A percentile compares a stretch with the other conserved stretches of the same genome.
phyloP scores from a whole-genome alignment of 2,888 invertebrate genomes.

The Acronicta aceris region DNA sequence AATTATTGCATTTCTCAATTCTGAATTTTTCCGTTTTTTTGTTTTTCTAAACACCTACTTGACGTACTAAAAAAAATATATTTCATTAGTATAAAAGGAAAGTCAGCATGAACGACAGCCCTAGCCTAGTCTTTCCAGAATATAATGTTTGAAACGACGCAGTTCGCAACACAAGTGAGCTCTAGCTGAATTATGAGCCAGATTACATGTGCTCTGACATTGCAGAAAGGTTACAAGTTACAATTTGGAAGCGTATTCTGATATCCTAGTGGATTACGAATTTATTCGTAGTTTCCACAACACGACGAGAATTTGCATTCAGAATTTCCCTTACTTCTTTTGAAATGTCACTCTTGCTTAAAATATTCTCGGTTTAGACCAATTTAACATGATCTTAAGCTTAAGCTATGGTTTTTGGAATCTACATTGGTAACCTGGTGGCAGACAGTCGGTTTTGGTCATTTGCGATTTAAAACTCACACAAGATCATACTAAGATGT shows the following conservation, averaged over 20 bases:
- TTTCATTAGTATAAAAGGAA: not conserved
- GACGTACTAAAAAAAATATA: too few relatives aligned
- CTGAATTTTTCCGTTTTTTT: too few relatives aligned
- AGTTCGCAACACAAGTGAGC: constrained; percentile 46
- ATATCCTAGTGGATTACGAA: constrained; percentile 28
- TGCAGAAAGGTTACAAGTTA: constrained; percentile 30
- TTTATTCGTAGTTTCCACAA: constrained; percentile 13
- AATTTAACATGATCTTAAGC: too few relatives aligned
- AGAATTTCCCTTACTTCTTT: not conserved
- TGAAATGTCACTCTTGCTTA: too few relatives aligned
- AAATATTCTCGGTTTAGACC: too few relatives aligned
- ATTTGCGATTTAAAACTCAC: too few relatives aligned
- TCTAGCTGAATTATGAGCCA: constrained; percentile 46
- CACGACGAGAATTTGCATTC: constrained; percentile 2
- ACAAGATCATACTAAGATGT: too few relatives aligned
- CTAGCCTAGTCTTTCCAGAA: constrained; percentile 35
- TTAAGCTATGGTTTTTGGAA: too few relatives aligned
- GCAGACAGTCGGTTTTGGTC: too few relatives aligned
- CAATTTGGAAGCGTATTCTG: constrained; percentile 25
- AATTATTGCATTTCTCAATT: too few relatives aligned
- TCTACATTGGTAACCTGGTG: too few relatives aligned
- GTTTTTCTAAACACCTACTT: too few relatives aligned
- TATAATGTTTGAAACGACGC: constrained; percentile 49
- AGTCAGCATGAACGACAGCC: not conserved
- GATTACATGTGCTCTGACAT: constrained; percentile 39